These are phyloP conservation scores for Nibea albiflora DNA, from an alignment of 2,113 vertebrate genomes.

Conservation along the genomic window DNA sequence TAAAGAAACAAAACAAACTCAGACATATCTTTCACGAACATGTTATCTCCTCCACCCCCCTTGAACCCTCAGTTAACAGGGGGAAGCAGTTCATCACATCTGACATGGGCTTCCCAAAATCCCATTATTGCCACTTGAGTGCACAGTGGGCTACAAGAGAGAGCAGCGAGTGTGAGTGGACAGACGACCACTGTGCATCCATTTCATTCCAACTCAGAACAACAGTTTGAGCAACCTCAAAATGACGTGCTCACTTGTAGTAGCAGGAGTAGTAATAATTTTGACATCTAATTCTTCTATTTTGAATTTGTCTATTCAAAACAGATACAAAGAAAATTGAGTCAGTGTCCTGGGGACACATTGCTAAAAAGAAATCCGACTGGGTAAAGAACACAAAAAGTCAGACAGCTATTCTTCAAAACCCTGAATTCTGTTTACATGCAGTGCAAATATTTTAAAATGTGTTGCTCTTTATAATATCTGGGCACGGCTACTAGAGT, in stretches of 20 bases:
- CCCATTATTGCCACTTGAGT: slow-evolving; percentile 66
- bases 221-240: slow-evolving; percentile 26
- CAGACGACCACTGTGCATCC: slow-evolving; percentile 19
- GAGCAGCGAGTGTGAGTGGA: slow-evolving; percentile 39
- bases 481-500: not conserved
- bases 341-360: not conserved
- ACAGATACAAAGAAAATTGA: not conserved
- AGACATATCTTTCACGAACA: slow-evolving; percentile 42
- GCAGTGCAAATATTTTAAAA: not conserved
- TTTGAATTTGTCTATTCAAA: not conserved
- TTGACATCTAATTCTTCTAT: not conserved
- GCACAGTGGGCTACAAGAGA: slow-evolving; percentile 44
- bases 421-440: not conserved
- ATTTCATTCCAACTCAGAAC: slow-evolving; percentile 24
- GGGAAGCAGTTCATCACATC: slow-evolving; percentile 64
- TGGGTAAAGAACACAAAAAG: not conserved
- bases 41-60: slow-evolving; percentile 35
- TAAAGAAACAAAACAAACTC: slow-evolving; percentile 41
- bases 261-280: too few species aligned
- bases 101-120: slow-evolving; percentile 69
- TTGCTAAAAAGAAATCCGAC: not conserved
- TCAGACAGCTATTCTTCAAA: not conserved
- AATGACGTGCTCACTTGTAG: not conserved
- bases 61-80: slow-evolving; percentile 40
- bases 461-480: not conserved